Conservation (phyloP, 2,888 invertebrate species). For the Allygus modestus region DNA sequence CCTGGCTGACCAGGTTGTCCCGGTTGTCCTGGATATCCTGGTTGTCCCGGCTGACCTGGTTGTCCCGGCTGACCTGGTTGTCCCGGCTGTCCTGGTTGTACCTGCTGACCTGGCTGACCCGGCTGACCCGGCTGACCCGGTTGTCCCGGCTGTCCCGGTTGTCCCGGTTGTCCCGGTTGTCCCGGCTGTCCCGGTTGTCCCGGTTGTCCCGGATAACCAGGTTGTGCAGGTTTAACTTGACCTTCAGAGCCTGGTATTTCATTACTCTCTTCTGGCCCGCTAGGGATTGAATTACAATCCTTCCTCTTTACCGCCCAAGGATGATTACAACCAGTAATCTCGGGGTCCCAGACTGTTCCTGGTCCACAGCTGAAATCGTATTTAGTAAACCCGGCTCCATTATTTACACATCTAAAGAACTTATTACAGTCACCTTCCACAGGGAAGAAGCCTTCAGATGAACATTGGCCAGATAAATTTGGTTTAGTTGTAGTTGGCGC, state of each 20-base stretch:
- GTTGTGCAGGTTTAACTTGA: conserved; percentile 48
- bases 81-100: conserved; percentile 57
- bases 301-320: conserved; percentile 76
- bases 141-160: too few relatives aligned
- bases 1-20: conserved; percentile 65
- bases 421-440: conserved; percentile 79
- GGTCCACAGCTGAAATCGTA: conserved; percentile 81
- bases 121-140: conserved; percentile 2
- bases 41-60: conserved; percentile 61
- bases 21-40: conserved; percentile 66
- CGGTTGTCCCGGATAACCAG: conserved; percentile 55
- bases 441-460: conserved; percentile 81
- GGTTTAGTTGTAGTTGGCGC: not conserved
- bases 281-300: conserved; percentile 66
- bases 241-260: conserved; percentile 33
- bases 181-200: conserved; percentile 66
- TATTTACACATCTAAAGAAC: conserved; percentile 82
- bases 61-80: conserved; percentile 59
- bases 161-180: conserved; percentile 64
- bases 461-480: conserved; percentile 73
- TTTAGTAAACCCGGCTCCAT: conserved; percentile 75
- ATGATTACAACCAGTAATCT: conserved; percentile 80
- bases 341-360: conserved; percentile 84
- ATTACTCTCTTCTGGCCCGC: not conserved
- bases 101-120: conserved; percentile 52